Base-by-base conservation (phyloP, 1,140 invertebrate species). In the Ips typographus region DNA sequence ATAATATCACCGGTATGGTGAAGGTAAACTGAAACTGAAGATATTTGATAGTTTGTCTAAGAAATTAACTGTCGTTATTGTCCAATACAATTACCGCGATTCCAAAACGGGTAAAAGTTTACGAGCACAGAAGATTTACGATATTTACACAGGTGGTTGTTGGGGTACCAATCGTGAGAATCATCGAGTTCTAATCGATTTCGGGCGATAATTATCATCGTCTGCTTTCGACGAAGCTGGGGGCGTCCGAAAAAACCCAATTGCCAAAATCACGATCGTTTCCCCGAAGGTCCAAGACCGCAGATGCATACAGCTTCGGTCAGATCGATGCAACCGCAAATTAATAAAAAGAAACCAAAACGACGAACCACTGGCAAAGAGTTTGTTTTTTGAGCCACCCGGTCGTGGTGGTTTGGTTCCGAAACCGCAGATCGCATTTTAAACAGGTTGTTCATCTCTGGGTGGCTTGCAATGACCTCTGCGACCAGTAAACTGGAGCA, bases 391-490 rank as follows among this genome's bases (percentile, higher is more conserved):
- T 49, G 7, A 49, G 22, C 22, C 44, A 49, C 22, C 44, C 44
- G 44, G 44, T 49, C 44, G 7, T 49, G 44, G 44, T 49, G 44
- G 44, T 49, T 49, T 49, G 3, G 22, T 49, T 49, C 44, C 44
- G 44, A 49, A 49, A 49, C 44, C 44, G 44, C 44, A 49, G 22
- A 49, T 49, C 44, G 44, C 44, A 49, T 49, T 49, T 49, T 49
- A 49, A 49, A 49, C 44, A 49, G 44, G 44, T 49, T 49, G 44
- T 49, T 49, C 44, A 49, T 49, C 44, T 49, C 22, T 49, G 44
- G 3, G 44, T 49, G 22, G 22, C 44, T 49, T 49, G 44, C 44
- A 49, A 49, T 22, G 44, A 49, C 44, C 44, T 49, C 22, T 49
- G 22, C 22, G 22, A 22, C 22, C 22, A 22, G 22, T 22, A 22